These are phyloP conservation scores for Lobophora halterata DNA, from an alignment of 2,888 invertebrate species.

Conservation along the genomic window DNA sequence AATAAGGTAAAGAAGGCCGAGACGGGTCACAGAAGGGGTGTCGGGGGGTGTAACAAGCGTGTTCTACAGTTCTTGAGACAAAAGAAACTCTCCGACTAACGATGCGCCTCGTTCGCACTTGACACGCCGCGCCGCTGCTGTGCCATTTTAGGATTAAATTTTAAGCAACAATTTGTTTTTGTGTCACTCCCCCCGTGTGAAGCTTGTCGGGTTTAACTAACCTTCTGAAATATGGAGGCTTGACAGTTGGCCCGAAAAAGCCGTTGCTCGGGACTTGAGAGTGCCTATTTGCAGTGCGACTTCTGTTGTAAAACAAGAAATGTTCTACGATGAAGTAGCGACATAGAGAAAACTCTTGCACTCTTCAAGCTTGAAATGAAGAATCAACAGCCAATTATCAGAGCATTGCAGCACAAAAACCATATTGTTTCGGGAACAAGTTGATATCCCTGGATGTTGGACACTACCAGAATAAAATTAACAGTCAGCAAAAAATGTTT, in stretches of 20 bases:
- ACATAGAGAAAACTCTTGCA: too few relatives aligned
- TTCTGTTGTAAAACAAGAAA: slow-evolving; percentile 1
- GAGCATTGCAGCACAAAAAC: too few relatives aligned
- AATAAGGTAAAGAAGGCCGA: slow-evolving; percentile 61
- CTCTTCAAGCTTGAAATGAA: too few relatives aligned
- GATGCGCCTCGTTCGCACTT: slow-evolving; percentile 55
- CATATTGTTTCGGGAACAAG: neutral
- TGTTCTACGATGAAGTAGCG: too few relatives aligned
- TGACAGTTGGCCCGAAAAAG: slow-evolving; percentile 1
- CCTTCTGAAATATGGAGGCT: slow-evolving; percentile 17
- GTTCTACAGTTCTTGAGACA: slow-evolving; percentile 58
- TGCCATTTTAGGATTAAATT: slow-evolving; percentile 36
- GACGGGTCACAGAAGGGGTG: slow-evolving; percentile 58
- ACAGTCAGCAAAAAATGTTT: slow-evolving; percentile 16
- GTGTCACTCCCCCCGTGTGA: slow-evolving; percentile 26
- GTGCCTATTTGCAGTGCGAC: too few relatives aligned
- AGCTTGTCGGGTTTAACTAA: slow-evolving; percentile 18
- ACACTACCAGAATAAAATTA: slow-evolving; percentile 10
- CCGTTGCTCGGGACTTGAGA: neutral
- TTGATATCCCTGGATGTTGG: neutral
- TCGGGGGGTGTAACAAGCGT: slow-evolving; percentile 49
- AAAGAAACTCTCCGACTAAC: slow-evolving; percentile 66
- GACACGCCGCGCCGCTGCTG: slow-evolving; percentile 44
- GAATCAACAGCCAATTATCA: too few relatives aligned
- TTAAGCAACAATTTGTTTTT: slow-evolving; percentile 34